phyloP scores from a whole-genome alignment of 2,888 invertebrate genomes.

The Sphaerophoria rueppellii region DNA sequence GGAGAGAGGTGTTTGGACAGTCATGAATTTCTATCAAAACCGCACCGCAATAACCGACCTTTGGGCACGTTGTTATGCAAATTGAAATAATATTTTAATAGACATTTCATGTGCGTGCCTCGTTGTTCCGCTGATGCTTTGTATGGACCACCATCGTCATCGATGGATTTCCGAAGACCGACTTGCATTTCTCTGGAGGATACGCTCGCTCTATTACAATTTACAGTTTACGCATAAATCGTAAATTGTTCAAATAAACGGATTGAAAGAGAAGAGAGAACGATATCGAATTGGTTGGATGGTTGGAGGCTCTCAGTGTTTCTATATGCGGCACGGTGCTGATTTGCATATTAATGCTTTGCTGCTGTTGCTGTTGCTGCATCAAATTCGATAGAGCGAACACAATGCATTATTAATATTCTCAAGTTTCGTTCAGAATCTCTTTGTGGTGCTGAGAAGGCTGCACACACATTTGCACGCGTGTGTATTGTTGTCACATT shows the following conservation, averaged over 20 bases:
- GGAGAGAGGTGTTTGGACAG: conserved; percentile 51
- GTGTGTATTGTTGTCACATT: conserved; percentile 23
- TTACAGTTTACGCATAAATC: conserved; percentile 72
- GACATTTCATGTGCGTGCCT: conserved; percentile 66
- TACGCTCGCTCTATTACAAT: conserved; percentile 24
- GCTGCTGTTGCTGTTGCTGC: conserved; percentile 45
- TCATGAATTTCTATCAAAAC: conserved; percentile 37
- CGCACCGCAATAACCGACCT: conserved; percentile 40
- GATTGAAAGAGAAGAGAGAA: conserved; percentile 38
- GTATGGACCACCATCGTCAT: not conserved
- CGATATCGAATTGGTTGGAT: not conserved
- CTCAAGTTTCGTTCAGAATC: conserved; percentile 37
- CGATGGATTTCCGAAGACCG: conserved; percentile 15
- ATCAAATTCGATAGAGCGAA: conserved; percentile 57
- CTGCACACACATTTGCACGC: not conserved
- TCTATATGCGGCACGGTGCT: conserved; percentile 31
- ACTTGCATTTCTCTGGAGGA: conserved; percentile 47
- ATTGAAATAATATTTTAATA: conserved; percentile 73
- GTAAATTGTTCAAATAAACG: conserved; percentile 72
- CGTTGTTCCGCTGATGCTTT: conserved; percentile 25
- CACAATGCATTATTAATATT: conserved; percentile 70
- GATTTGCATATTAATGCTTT: conserved; percentile 67
- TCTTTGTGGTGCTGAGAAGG: conserved; percentile 14
- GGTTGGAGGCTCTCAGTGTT: not conserved
- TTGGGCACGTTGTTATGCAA: conserved; percentile 69